phyloP scores from a whole-genome alignment of 2,113 vertebrate species.

The Myrmecobius fasciatus region DNA sequence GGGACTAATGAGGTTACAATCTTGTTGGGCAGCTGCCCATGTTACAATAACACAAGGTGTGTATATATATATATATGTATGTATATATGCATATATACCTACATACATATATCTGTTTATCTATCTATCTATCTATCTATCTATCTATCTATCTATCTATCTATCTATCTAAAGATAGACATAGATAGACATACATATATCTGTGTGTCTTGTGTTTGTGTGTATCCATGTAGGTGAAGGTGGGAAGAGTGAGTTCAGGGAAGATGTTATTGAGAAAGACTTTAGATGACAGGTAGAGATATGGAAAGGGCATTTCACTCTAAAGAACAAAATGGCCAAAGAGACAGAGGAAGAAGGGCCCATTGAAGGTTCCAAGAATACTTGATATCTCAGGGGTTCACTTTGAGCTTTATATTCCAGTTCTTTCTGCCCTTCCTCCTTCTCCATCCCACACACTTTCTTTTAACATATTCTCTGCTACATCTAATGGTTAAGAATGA shows the following conservation, averaged over 20 bases:
- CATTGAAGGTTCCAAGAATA: background rate
- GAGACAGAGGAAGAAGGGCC: background rate
- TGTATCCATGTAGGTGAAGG: background rate
- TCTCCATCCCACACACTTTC: background rate
- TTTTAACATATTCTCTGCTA: background rate
- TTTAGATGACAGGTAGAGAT: background rate
- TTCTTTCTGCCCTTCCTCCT: background rate
- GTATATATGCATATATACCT: too few species aligned
- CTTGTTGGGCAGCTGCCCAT: background rate
- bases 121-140: too few species aligned
- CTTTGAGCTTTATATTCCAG: background rate
- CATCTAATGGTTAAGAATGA: slow-evolving; percentile 43
- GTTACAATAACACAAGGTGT: background rate
- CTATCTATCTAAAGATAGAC: too few species aligned
- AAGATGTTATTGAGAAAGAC: background rate
- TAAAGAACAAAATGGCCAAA: background rate
- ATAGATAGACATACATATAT: too few species aligned
- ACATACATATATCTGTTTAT: too few species aligned
- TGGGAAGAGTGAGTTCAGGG: background rate
- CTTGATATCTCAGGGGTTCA: background rate
- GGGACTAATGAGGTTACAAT: background rate
- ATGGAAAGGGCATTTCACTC: background rate
- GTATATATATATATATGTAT: background rate
- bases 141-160: too few species aligned
- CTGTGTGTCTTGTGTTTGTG: too few species aligned